These are phyloP conservation scores for Drosophila takahashii DNA, from an alignment of 1,140 invertebrate species.

Conservation along the genomic window DNA sequence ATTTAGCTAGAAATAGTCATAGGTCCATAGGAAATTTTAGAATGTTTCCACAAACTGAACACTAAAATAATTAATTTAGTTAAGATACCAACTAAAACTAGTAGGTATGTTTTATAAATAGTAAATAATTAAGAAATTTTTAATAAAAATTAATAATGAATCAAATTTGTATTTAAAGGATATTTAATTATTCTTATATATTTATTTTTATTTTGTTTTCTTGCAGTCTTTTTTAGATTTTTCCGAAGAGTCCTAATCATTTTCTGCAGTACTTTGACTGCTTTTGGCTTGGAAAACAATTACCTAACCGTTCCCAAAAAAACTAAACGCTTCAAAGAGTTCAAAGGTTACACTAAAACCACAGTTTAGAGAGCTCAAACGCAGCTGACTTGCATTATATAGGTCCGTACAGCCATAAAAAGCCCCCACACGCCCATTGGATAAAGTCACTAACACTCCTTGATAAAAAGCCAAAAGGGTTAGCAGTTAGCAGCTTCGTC, in stretches of 20 bases:
- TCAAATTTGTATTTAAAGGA: too few relatives aligned
- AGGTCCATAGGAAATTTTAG: not conserved
- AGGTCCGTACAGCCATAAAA: constrained; percentile 8
- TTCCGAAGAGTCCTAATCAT: too few relatives aligned
- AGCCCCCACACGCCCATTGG: constrained; percentile 4
- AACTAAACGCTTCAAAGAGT: not conserved
- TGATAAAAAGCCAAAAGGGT: constrained; percentile 16
- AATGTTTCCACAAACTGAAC: not conserved
- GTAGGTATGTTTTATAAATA: too few relatives aligned
- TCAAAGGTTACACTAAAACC: constrained; percentile 33
- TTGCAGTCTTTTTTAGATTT: not conserved
- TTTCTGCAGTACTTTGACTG: not conserved
- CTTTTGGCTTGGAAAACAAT: not conserved
- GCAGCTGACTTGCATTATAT: constrained; percentile 42
- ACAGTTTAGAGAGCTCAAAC: constrained; percentile 12
- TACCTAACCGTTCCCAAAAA: not conserved
- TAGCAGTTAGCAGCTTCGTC: constrained; percentile 32
- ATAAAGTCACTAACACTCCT: constrained; percentile 20
- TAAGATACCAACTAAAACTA: too few relatives aligned
- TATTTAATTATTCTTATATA: too few relatives aligned
- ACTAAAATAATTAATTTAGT: too few relatives aligned
- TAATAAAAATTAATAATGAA: too few relatives aligned
- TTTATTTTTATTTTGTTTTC: too few relatives aligned
- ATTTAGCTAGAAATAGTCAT: not conserved
- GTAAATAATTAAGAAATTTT: too few relatives aligned